phyloP scores from a whole-genome alignment of 92 coral and sea anemone species.

The Umimayanthus chanpuru region DNA sequence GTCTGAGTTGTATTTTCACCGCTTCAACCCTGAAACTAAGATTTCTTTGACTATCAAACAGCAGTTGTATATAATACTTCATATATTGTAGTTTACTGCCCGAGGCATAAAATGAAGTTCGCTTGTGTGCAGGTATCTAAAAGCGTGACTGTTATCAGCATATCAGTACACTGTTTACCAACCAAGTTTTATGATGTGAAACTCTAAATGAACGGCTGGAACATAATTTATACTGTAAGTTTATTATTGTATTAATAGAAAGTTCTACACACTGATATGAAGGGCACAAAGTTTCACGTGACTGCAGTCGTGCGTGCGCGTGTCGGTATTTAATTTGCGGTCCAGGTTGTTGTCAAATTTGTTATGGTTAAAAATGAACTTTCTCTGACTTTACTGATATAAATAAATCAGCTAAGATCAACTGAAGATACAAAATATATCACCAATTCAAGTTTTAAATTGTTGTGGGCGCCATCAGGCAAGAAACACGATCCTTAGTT shows the following conservation, averaged over 20 bases:
- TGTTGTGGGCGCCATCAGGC: conserved; percentile 1
- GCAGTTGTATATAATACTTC: conserved; percentile 2
- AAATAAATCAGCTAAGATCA: not conserved
- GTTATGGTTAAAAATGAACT: conserved; percentile 2
- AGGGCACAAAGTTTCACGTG: conserved; percentile 1
- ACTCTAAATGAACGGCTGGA: conserved; percentile 6
- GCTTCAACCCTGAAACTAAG: conserved; percentile 9
- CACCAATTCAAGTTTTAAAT: not conserved
- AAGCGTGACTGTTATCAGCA: conserved; percentile 9
- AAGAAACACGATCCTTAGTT: not conserved
- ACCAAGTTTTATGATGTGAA: conserved; percentile 3
- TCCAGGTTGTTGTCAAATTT: not conserved
- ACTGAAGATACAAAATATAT: not conserved
- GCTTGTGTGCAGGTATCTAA: conserved; percentile 3
- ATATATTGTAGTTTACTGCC: conserved; percentile 3
- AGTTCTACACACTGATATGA: conserved; percentile 7
- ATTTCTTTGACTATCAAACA: conserved; percentile 6
- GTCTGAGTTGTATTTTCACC: conserved; percentile 5
- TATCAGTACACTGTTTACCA: conserved; percentile 7
- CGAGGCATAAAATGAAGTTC: conserved; percentile 8
- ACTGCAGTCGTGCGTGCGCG: not conserved
- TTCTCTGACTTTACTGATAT: not conserved
- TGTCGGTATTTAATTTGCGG: not conserved
- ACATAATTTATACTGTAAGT: conserved; percentile 1
- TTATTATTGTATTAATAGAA: not conserved